Percentiles rank a stretch among this genome's conserved stretches.
Conservation (phyloP, 2,888 invertebrate genomes). For the Euproctis similis region DNA sequence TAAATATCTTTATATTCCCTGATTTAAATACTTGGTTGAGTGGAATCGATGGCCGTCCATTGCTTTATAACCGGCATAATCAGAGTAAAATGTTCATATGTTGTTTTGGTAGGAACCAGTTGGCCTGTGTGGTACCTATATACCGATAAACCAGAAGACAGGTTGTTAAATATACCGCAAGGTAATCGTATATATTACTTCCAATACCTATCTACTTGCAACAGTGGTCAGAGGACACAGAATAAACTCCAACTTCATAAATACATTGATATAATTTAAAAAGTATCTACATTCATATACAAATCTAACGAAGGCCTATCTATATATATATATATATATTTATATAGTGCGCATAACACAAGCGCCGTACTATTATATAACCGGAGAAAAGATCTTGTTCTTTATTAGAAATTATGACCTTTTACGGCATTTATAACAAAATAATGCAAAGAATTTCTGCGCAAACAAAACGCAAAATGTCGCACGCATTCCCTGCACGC, state of each 20-base stretch:
- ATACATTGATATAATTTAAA: constrained; percentile 28
- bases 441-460: background rate
- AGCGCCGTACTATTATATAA: background rate
- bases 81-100: too few species aligned
- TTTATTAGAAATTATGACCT: background rate
- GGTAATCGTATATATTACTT: constrained; percentile 17
- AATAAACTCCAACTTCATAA: constrained; percentile 29
- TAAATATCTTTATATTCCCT: too few species aligned
- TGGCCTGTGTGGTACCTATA: too few species aligned
- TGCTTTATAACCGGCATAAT: too few species aligned
- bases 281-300: constrained; percentile 18
- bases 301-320: constrained; percentile 18
- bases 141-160: too few species aligned
- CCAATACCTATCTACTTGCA: constrained; percentile 36
- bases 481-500: background rate
- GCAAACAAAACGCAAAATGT: background rate
- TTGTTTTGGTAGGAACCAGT: too few species aligned
- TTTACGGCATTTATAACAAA: too few species aligned
- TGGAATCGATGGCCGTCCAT: too few species aligned
- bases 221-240: constrained; percentile 27
- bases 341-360: too few species aligned
- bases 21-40: too few species aligned
- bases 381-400: background rate
- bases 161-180: too few species aligned
- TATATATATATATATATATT: too few species aligned